Base-by-base conservation (phyloP, 2,113 vertebrate genomes). In the Polypterus senegalus region DNA sequence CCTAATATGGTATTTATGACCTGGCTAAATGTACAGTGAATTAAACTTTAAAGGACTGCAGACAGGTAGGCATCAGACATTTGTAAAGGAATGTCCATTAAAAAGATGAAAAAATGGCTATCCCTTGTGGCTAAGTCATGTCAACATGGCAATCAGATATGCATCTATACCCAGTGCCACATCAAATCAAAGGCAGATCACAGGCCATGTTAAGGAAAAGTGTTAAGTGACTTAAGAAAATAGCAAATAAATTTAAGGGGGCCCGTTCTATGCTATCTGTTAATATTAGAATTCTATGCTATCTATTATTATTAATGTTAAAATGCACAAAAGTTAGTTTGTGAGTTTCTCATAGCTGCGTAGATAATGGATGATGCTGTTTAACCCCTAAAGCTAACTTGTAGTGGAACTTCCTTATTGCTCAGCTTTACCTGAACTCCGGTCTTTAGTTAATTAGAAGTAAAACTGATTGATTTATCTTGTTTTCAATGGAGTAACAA, bases 1-100 rank as follows among this genome's bases (percentile, higher is more conserved):
- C 89, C 91, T 93, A 93, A 95, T 87, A 92, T 90, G 89, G 87
- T 97, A 93, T 97, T 97, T 97, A 95, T 94, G 92, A 92, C 89
- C 86, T 57, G 63, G 79, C 90, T 92, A 97, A 97, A 98, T 97
- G 93, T 92, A 94, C 89, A 92, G 84, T 91, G 89, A 96, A 96
- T 98, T 94, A 95, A 97, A 97, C 86, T 95, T 96, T 97, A 96
- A 98, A 92, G 88, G 82, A 90, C 90, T 89, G 72, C 76, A 91
- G 85, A 89, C 95, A 98, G 95, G 94, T 97, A 97, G 90, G 87
- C 86, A 81, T 77, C 81, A 84, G 86, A 84, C 91, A 75, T 90
- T 86, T 75, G 80, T 82, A 79, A 80, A 85, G 85, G 86, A 82
- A 83, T 78, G 85, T 92, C 92, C 93, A 97, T 97, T 97, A 98